These are phyloP conservation scores for Hiodon tergisus DNA, from an alignment of 2,113 vertebrate genomes.

Conservation along the genomic window DNA sequence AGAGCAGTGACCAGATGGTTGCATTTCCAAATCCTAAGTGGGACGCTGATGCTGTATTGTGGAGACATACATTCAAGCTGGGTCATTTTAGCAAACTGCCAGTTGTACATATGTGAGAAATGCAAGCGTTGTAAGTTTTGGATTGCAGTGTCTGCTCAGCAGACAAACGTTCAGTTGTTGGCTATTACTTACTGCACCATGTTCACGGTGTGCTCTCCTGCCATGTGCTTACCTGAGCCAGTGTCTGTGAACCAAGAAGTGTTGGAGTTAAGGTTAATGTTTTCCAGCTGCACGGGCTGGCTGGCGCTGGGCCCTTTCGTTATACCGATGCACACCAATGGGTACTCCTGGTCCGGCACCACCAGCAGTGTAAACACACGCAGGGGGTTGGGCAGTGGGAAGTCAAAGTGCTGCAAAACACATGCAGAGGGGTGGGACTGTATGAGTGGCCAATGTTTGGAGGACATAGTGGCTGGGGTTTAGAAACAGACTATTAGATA, in stretches of 20 bases:
- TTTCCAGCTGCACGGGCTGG: conserved; percentile 63
- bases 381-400: conserved; percentile 74
- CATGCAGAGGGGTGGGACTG: neutral
- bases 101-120: too few relatives aligned
- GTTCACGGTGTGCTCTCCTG: too few relatives aligned
- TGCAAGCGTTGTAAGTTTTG: too few relatives aligned
- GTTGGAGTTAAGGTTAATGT: conserved; percentile 81
- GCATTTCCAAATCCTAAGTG: too few relatives aligned
- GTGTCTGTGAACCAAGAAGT: conserved; percentile 78
- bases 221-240: conserved; percentile 53
- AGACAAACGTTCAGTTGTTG: too few relatives aligned
- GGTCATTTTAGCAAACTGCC: too few relatives aligned
- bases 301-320: conserved; percentile 42
- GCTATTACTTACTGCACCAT: neutral
- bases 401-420: conserved; percentile 71
- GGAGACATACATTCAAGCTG: too few relatives aligned
- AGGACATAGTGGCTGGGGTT: neutral
- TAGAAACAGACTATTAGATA: neutral
- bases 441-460: neutral
- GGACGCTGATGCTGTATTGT: too few relatives aligned
- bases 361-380: conserved; percentile 75
- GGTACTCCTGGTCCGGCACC: conserved; percentile 72
- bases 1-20: too few relatives aligned
- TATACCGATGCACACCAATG: conserved; percentile 73
- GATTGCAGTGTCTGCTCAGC: too few relatives aligned